Conservation (phyloP, 2,888 invertebrate genomes). For the Mimachlamys varia region DNA sequence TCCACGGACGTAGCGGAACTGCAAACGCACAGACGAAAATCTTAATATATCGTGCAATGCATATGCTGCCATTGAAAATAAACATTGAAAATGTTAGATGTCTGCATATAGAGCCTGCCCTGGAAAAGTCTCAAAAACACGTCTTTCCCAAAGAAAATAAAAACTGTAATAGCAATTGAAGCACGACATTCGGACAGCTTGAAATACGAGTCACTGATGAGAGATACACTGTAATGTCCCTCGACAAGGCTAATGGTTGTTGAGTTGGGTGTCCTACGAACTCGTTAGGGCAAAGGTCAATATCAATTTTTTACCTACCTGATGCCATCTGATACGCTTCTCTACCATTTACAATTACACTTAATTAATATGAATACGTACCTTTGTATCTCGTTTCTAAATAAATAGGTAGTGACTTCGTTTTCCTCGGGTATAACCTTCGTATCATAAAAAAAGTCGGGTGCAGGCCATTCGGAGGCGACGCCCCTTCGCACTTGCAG, state of each 20-base stretch:
- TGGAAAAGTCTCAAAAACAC: background rate
- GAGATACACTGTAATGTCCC: background rate
- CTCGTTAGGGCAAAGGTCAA: background rate
- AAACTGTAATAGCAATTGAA: background rate
- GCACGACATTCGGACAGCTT: background rate
- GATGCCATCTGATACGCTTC: background rate
- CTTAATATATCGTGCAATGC: background rate
- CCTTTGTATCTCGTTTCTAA: constrained; percentile 17
- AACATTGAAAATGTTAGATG: constrained; percentile 33
- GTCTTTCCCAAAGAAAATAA: background rate
- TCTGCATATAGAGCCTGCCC: background rate
- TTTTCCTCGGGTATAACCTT: constrained; percentile 8
- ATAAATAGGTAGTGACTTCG: constrained; percentile 25
- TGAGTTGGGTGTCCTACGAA: background rate
- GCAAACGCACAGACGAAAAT: background rate
- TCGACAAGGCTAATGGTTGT: no score
- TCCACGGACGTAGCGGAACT: background rate
- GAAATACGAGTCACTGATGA: background rate
- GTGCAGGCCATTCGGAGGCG: background rate
- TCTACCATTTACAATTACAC: background rate
- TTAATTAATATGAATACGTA: background rate
- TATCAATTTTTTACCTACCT: background rate
- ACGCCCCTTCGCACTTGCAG: constrained; percentile 28
- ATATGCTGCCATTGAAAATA: constrained; percentile 13
- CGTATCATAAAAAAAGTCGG: background rate